phyloP scores from a whole-genome alignment of 2,797 vertebrate genomes.

The Enteromius paludinosus region DNA sequence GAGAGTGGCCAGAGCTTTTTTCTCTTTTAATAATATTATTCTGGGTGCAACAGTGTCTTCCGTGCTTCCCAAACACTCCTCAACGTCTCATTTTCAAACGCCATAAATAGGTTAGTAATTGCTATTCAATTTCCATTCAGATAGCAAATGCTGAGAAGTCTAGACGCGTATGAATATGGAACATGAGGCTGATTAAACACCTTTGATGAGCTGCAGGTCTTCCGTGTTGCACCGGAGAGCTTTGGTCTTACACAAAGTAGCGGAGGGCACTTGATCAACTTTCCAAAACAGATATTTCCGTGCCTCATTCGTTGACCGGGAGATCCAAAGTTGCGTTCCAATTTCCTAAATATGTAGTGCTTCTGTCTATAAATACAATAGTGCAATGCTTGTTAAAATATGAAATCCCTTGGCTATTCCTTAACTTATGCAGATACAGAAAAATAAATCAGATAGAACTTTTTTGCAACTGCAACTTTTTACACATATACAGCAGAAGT shows the following conservation, averaged over 20 bases:
- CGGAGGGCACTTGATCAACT: slow-evolving; percentile 39
- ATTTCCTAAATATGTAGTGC: slow-evolving; percentile 72
- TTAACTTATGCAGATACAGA: slow-evolving; percentile 55
- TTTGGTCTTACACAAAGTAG: slow-evolving; percentile 52
- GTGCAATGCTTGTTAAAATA: slow-evolving; percentile 60
- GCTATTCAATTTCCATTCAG: slow-evolving; percentile 63
- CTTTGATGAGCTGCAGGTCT: slow-evolving; percentile 27
- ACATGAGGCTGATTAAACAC: slow-evolving; percentile 34
- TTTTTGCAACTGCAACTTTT: slow-evolving; percentile 43
- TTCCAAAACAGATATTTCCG: slow-evolving; percentile 27
- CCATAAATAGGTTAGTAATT: slow-evolving; percentile 61
- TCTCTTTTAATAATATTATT: slow-evolving; percentile 44
- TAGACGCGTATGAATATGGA: slow-evolving; percentile 32
- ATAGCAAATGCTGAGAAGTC: slow-evolving; percentile 62
- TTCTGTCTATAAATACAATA: slow-evolving; percentile 56
- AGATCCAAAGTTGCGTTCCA: slow-evolving; percentile 57
- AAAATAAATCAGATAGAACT: slow-evolving; percentile 59
- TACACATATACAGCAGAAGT: slow-evolving; percentile 61
- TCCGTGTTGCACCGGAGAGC: slow-evolving; percentile 34
- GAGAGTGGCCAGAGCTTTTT: slow-evolving; percentile 50
- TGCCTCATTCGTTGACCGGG: slow-evolving; percentile 20
- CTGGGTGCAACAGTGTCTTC: slow-evolving; percentile 3
- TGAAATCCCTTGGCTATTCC: slow-evolving; percentile 61
- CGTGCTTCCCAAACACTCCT: slow-evolving; percentile 46
- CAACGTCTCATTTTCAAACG: slow-evolving; percentile 38